phyloP scores from a whole-genome alignment of 2,888 invertebrate genomes.

The Morpho deidamia region DNA sequence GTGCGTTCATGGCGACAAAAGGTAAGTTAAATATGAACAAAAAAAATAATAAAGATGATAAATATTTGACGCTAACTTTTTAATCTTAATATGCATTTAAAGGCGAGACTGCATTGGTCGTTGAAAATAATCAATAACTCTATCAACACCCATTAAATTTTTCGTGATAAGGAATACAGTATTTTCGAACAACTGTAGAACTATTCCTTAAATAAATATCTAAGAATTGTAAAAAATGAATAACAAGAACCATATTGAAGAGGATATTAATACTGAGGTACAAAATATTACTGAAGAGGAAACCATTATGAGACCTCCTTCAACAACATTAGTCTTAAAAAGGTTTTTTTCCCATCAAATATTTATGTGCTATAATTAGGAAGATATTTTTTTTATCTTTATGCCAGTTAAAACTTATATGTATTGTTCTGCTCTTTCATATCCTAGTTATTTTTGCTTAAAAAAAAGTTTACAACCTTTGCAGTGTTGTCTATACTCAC shows the following conservation, averaged over 20 bases:
- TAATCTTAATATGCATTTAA: neutral
- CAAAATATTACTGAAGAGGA: neutral
- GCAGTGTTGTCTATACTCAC: no score
- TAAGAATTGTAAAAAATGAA: neutral
- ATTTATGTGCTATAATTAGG: neutral
- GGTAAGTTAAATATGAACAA: slow-evolving; percentile 14
- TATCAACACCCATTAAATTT: no score
- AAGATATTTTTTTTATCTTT: neutral
- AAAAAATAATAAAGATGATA: neutral
- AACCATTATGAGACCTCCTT: slow-evolving; percentile 12
- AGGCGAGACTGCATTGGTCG: neutral
- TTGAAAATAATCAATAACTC: no score
- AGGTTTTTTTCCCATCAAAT: slow-evolving; percentile 6
- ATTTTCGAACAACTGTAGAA: no score
- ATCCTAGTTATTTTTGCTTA: no score
- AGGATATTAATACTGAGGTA: slow-evolving; percentile 7
- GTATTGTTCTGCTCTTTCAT: no score
- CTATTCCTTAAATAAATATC: neutral
- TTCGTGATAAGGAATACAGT: no score
- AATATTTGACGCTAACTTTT: neutral
- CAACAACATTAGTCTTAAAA: neutral
- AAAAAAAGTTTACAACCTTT: no score
- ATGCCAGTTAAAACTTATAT: no score
- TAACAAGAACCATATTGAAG: neutral
- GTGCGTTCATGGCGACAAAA: slow-evolving; percentile 30